phyloP scores from a whole-genome alignment of 2,113 vertebrate species.

The Anguilla japonica region DNA sequence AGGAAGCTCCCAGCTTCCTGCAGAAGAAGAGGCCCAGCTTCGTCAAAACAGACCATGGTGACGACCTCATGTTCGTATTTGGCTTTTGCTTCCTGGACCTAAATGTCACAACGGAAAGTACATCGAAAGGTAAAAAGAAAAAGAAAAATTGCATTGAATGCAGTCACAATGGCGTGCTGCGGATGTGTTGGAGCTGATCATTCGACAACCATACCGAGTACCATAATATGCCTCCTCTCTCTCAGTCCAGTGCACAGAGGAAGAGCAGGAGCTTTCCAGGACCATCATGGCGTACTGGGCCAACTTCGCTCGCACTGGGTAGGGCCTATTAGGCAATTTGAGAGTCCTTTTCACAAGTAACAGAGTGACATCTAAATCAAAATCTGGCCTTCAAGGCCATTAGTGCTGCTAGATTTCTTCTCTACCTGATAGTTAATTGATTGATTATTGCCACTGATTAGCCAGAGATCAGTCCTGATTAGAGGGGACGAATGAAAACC shows the following conservation, averaged over 20 bases:
- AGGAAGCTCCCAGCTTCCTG: constrained; percentile 57
- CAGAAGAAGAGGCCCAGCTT: constrained; percentile 66
- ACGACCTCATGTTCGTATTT: constrained; percentile 77
- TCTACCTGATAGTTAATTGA: too few species aligned
- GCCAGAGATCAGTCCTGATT: too few species aligned
- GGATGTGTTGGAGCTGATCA: neutral
- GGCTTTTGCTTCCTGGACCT: constrained; percentile 73
- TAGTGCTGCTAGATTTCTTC: too few species aligned
- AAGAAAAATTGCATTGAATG: neutral
- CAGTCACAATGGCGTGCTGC: neutral
- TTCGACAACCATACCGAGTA: neutral
- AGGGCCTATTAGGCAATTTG: constrained; percentile 10
- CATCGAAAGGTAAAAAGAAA: neutral
- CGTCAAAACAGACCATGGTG: constrained; percentile 78
- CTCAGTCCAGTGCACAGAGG: constrained; percentile 53
- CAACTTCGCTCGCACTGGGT: constrained; percentile 75
- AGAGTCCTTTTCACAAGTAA: too few species aligned
- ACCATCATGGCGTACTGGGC: constrained; percentile 74
- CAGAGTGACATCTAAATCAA: too few species aligned
- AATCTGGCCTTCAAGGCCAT: too few species aligned
- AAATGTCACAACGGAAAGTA: constrained; percentile 40
- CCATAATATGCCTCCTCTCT: constrained; percentile 3
- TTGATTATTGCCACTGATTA: too few species aligned
- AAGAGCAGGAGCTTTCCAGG: constrained; percentile 60
- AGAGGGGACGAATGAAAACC: too few species aligned